Evolutionary conservation across 1,140 invertebrate genomes (phyloP).

Genomic region (Nasonia longicornis): DNA sequence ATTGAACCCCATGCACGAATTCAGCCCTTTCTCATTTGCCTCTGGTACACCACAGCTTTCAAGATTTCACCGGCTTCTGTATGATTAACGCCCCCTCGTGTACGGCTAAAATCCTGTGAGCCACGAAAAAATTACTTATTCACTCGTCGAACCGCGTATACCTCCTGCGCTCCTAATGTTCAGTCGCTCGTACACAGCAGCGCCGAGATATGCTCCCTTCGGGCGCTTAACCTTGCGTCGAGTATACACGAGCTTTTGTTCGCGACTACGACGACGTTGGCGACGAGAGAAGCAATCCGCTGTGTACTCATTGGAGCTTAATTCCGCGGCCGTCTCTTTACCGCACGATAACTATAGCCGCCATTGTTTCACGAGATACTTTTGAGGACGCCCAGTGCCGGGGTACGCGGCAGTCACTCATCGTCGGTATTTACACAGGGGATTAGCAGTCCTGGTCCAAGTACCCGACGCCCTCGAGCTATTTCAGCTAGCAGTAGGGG

Average conservation of each 20-base stretch:
- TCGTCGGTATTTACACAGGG: background rate
- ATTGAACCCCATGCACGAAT: background rate
- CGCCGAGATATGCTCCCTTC: background rate
- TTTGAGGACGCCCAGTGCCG: background rate
- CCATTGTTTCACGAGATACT: background rate
- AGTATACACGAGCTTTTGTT: background rate
- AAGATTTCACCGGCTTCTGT: background rate
- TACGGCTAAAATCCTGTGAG: background rate
- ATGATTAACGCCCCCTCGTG: background rate
- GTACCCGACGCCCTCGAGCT: background rate
- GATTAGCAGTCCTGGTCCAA: background rate
- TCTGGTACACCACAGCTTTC: background rate
- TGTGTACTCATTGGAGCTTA: background rate
- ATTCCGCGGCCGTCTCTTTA: background rate
- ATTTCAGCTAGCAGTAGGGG: background rate
- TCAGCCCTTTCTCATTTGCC: background rate
- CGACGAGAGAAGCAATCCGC: background rate
- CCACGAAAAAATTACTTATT: background rate
- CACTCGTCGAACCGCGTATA: background rate
- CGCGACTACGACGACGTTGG: background rate
- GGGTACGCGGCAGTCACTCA: background rate
- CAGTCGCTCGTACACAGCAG: background rate
- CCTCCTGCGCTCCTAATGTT: background rate
- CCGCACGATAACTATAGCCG: background rate
- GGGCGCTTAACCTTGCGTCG: conserved; percentile 9